These are phyloP conservation scores for Coelopa frigida DNA, from an alignment of 1,140 invertebrate genomes.

Conservation along the genomic window DNA sequence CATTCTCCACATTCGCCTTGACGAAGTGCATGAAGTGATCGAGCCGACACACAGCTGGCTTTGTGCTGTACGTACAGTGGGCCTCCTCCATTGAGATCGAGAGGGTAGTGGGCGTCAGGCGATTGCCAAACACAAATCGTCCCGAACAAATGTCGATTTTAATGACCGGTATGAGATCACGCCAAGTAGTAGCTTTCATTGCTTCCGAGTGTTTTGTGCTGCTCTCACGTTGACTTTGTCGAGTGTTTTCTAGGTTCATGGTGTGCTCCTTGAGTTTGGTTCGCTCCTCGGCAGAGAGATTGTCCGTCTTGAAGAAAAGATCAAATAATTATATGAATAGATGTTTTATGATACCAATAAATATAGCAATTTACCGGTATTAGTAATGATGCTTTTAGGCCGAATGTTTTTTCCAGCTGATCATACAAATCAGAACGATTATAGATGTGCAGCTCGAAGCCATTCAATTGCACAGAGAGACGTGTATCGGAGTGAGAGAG, in stretches of 20 bases:
- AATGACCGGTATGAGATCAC: constrained; percentile 94
- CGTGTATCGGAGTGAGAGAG: constrained; percentile 92
- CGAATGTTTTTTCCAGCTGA: constrained; percentile 83
- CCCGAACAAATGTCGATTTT: constrained; percentile 91
- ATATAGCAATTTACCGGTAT: constrained; percentile 48
- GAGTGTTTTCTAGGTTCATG: constrained; percentile 55
- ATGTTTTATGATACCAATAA: too few species aligned
- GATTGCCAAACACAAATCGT: constrained; percentile 93
- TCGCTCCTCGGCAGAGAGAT: constrained; percentile 29
- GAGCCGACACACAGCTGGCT: constrained; percentile 83
- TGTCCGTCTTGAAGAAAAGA: constrained; percentile 16
- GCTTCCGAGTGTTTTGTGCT: constrained; percentile 61
- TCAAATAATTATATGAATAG: too few species aligned
- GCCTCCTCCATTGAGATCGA: constrained; percentile 91
- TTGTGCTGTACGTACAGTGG: constrained; percentile 91
- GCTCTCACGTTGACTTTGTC: constrained; percentile 48
- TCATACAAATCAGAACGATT: constrained; percentile 87
- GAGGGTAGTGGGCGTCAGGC: constrained; percentile 85
- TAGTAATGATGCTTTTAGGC: constrained; percentile 70
- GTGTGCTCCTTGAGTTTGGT: constrained; percentile 48
- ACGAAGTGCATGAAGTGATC: constrained; percentile 96
- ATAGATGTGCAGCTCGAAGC: constrained; percentile 93
- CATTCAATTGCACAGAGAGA: constrained; percentile 88
- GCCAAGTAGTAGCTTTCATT: constrained; percentile 79
- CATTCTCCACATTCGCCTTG: constrained; percentile 91